Percentiles rank a stretch among this genome's conserved stretches.
Evolutionary conservation across 1,140 invertebrate species (phyloP).

Genomic region (Zaprionus gabonicus): DNA sequence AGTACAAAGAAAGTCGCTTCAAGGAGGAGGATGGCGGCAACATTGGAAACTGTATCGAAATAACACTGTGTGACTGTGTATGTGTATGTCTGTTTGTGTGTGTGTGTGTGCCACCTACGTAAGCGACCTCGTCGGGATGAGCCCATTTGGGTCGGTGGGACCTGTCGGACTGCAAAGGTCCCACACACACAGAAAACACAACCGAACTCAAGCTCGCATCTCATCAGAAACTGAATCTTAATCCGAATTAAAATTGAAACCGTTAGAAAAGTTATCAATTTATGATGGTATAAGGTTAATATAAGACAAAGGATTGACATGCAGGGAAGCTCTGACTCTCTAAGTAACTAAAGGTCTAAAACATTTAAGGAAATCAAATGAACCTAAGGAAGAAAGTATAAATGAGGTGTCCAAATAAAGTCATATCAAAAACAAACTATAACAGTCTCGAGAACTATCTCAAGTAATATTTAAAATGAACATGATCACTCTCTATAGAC

Average conservation of each 20-base stretch:
- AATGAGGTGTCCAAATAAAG: no score
- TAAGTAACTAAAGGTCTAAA: no score
- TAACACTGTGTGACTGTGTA: neutral
- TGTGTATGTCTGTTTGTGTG: conserved; percentile 24
- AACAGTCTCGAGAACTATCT: neutral
- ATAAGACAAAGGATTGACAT: conserved; percentile 70
- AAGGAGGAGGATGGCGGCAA: conserved; percentile 36
- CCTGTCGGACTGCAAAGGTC: conserved; percentile 24
- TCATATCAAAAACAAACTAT: neutral
- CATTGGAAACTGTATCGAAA: conserved; percentile 79
- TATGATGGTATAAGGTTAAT: conserved; percentile 17
- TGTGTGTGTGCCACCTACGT: conserved; percentile 58
- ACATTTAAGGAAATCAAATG: no score
- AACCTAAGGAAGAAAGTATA: no score
- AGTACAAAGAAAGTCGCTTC: conserved; percentile 60
- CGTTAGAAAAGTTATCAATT: conserved; percentile 7
- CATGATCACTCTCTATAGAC: neutral
- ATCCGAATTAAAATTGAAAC: neutral
- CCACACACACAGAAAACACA: conserved; percentile 32
- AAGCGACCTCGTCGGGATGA: conserved; percentile 13
- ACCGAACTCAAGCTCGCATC: neutral
- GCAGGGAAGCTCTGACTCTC: conserved; percentile 33
- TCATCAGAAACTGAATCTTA: conserved; percentile 3
- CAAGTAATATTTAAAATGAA: neutral
- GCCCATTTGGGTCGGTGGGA: conserved; percentile 18